These are phyloP conservation scores for Cephus spinipes DNA, from an alignment of 2,888 invertebrate species.

Conservation along the genomic window DNA sequence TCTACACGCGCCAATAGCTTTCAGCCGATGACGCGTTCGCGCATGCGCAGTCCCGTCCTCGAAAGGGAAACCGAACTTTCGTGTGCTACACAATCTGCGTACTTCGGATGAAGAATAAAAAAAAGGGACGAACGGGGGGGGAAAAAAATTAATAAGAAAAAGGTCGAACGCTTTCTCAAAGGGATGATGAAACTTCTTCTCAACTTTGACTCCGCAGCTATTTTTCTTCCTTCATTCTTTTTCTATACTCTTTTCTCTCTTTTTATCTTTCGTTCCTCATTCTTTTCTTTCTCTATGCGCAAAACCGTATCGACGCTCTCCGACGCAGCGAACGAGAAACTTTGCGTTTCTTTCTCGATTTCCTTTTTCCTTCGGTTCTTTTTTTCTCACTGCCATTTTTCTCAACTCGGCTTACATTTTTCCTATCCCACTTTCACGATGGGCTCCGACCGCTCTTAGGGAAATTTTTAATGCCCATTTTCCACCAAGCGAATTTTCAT, in stretches of 20 bases:
- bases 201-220: background rate
- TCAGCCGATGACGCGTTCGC: background rate
- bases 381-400: background rate
- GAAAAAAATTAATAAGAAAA: background rate
- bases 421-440: background rate
- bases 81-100: background rate
- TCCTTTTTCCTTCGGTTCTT: background rate
- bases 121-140: background rate
- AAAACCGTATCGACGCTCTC: background rate
- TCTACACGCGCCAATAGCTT: too few relatives aligned
- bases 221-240: background rate
- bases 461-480: background rate
- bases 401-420: background rate
- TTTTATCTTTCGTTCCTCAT: background rate
- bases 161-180: background rate
- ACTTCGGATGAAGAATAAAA: background rate
- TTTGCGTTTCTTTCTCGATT: background rate
- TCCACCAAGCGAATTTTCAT: background rate
- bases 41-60: background rate
- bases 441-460: background rate
- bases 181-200: background rate
- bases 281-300: background rate
- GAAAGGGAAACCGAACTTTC: background rate
- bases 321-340: background rate
- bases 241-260: background rate